Conservation (phyloP, 2,888 invertebrate species). For the Volucella inflata region DNA sequence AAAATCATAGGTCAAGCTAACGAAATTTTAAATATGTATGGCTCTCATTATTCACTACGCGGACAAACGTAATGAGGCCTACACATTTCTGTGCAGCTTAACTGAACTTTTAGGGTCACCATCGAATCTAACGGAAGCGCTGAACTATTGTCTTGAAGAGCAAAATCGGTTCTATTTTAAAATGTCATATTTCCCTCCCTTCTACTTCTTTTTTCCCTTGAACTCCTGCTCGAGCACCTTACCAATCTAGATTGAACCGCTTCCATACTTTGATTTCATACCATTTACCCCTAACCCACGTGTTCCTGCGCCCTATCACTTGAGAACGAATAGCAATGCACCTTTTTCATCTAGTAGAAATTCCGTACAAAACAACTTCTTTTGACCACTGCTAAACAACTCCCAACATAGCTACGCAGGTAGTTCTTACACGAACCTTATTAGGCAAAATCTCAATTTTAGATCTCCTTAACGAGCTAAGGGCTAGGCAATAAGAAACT, state of each 20-base stretch:
- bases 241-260: not conserved
- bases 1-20: too few species aligned
- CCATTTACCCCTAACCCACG: slow-evolving; percentile 13
- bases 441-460: not conserved
- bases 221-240: slow-evolving; percentile 3
- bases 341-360: too few species aligned
- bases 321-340: not conserved
- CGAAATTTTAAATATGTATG: too few species aligned
- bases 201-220: not conserved
- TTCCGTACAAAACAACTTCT: not conserved
- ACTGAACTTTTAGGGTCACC: too few species aligned
- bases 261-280: not conserved
- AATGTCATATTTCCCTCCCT: not conserved
- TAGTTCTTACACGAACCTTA: slow-evolving; percentile 4
- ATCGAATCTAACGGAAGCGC: too few species aligned
- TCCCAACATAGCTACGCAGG: slow-evolving; percentile 6
- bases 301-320: not conserved
- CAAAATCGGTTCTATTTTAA: not conserved
- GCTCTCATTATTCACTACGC: too few species aligned
- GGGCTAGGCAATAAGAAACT: not conserved
- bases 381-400: not conserved
- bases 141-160: too few species aligned
- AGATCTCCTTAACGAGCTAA: slow-evolving; percentile 5
- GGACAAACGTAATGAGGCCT: too few species aligned
- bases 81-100: too few species aligned